Evolutionary conservation across 2,888 invertebrate genomes (phyloP), one percentile per base, ranked within the genome.

Genomic region (Cephus runcator): DNA sequence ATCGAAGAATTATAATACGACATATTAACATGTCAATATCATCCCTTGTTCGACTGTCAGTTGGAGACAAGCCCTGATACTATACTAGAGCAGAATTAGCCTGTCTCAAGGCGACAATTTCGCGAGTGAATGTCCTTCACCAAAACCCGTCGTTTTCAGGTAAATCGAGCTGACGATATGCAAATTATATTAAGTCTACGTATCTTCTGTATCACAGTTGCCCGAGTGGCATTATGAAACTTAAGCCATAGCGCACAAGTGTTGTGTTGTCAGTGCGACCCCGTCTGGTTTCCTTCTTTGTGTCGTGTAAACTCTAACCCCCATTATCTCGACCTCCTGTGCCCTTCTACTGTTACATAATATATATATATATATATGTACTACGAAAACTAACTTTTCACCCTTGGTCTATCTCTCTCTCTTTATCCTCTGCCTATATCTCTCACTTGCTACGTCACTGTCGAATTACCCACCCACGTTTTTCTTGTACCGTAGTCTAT

Each of bases 161-260:
- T 56, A 56, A 56, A 56, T 56, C 56, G 23, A 56, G 9, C 23
- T 23, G 82, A 81, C 82, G 86, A 87, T 89, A 89, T 89, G 88
- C 87, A 89, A 89, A 89, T 89, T 87, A 86, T 87, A 87, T 86
- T 86, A 86, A 75, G 69, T 79, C 81, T 82, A 78, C 81, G 84
- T 87, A 86, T 86, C 85, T 86, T 82, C 82, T 81, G 87, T 87
- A 88, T 88, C 86, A 85, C 87, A 83, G 83, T 82, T 81, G 79
- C 80, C 80, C 81, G 83, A 85, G 83, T 83, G 87, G 89, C 87
- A 89, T 89, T 88, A 88, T 86, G 88, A 90, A 90, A 90, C 89
- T 90, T 89, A 87, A 88, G 87, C 88, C 87, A 86, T 89, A 85
- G 86, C 86, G 85, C 87, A 87, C 87, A 87, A 89, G 88, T 88